Evolutionary conservation across 2,888 invertebrate genomes (phyloP), one percentile per base, ranked within the genome.

Genomic region (Lasioglossum oenotherae): DNA sequence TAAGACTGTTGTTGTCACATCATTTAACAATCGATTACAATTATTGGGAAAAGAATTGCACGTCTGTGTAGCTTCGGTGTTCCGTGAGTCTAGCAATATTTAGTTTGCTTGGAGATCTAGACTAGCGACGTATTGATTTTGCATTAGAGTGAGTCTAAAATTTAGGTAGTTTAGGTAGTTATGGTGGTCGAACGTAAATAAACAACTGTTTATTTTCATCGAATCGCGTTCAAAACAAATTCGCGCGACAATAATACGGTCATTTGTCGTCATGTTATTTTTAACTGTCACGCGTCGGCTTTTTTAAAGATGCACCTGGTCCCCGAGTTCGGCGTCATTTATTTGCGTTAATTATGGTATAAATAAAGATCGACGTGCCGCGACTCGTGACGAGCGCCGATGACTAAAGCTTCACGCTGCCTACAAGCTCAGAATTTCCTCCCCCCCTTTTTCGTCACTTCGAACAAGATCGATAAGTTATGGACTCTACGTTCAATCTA

Each of bases 231-330:
- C 31, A 67, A 38, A 80, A 74, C 41, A n/a, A 74, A 49, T 27
- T 77, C 69, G 67, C 4, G 57, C 69, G 35, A 41, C 31, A n/a
- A 14, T 19, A 35, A 71, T 57, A 75, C 49, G 44, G 16, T 67
- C 23, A 49, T 53, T 82, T 84, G 84, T 84, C 79, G 72, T 46
- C 78, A 44, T 75, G 82, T 72, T 85, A 85, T 76, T 83, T 85
- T 74, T 76, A 83, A 27, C 46, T 19, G 73, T 83, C 84, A 78
- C 72, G 82, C 64, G 67, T 44, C 6, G 53, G n/a, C 75, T 82
- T 23, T 38, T 78, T 75, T 82, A 73, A 78, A 35, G 60, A 64
- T 64, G 19, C 74, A 78, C 31, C 60, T 80, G 80, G 4, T 49
- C 67, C 35, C 23, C 60, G 35, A 16, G 31, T 35, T 49, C 74